phyloP scores from a whole-genome alignment of 37 sponge, comb jelly and placozoan genomes.

The Cliona cf. orientalis region DNA sequence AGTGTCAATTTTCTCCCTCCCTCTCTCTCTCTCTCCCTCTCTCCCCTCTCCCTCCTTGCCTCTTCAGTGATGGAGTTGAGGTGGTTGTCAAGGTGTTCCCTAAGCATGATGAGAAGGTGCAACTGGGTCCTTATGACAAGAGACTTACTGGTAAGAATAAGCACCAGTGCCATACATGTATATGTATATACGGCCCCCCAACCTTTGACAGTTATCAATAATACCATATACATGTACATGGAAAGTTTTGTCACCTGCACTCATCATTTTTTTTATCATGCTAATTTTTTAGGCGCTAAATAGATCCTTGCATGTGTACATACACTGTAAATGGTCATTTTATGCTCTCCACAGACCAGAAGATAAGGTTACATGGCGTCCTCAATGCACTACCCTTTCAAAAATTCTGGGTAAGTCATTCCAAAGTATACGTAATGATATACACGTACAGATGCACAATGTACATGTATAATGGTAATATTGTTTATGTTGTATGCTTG shows the following conservation, averaged over 20 bases:
- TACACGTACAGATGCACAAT: no score
- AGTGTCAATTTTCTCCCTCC: no score
- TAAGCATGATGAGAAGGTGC: constrained; percentile 77
- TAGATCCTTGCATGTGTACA: no score
- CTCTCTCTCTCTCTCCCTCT: not conserved
- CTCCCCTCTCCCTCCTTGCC: not conserved
- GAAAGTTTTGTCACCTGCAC: no score
- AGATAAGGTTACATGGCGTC: constrained; percentile 40
- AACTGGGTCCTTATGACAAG: constrained; percentile 66
- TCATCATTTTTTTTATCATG: no score
- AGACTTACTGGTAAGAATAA: constrained; percentile 52
- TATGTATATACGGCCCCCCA: no score
- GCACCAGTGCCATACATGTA: not conserved
- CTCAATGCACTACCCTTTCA: constrained; percentile 66
- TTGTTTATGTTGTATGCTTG: no score
- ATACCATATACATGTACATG: no score
- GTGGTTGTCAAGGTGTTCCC: constrained; percentile 94
- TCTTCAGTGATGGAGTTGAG: constrained; percentile 59
- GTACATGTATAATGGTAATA: no score
- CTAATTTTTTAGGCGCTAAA: no score
- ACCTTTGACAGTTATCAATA: no score
- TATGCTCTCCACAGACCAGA: constrained; percentile 18
- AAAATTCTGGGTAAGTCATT: constrained; percentile 58
- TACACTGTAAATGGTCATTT: no score
- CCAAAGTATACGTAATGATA: not conserved